Base-by-base conservation (phyloP, 1,140 invertebrate species). In the Vanessa atalanta region DNA sequence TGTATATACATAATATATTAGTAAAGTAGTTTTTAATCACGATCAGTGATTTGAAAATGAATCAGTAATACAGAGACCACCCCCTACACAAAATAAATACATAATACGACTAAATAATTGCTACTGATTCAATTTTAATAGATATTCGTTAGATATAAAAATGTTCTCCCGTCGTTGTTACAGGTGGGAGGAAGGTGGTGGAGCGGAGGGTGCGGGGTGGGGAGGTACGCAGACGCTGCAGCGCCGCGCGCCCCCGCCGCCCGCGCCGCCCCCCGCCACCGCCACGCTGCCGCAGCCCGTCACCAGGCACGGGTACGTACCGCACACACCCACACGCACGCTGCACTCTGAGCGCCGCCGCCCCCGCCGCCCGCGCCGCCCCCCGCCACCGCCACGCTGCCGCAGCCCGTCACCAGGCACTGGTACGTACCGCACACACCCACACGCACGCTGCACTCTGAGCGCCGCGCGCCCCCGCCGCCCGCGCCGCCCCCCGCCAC, bases 241-340 rank as follows among this genome's bases (percentile, higher is more conserved):
- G 81, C 85, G 86, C 9, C 85, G 88, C 67, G 88, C 86, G 15
- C 88, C 89, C 23, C 85, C 84, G 26, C 77, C 86, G 78, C 76
- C 75, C 65, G 80, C 83, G 53, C 81, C 83, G 63, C 85, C 83
- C 15, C 82, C 87, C 78, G 84, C 88, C 83, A 86, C 89, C 78
- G 84, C 86, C 81, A 89, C 89, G 47, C 84, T 91, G 78, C 89
- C 89, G 72, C 88, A 88, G 79, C 88, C 88, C 73, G 88, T 86
- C 84, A 87, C 87, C 57, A 78, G 83, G 12, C 75, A 77, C 74
- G 63, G 67, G 79, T 77, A 48, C 57, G 67, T 65, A 50, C 55
- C 1, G 60, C 47, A 9, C 4, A 12, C 20, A 65, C 48, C 1
- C 15, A 14, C 13, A 50, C 48, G 4, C 11, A 3, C 51, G 8